Percentiles rank a stretch among this genome's conserved stretches.
Evolutionary conservation across 2,113 vertebrate genomes (phyloP).

Genomic region (Pongo pygmaeus): DNA sequence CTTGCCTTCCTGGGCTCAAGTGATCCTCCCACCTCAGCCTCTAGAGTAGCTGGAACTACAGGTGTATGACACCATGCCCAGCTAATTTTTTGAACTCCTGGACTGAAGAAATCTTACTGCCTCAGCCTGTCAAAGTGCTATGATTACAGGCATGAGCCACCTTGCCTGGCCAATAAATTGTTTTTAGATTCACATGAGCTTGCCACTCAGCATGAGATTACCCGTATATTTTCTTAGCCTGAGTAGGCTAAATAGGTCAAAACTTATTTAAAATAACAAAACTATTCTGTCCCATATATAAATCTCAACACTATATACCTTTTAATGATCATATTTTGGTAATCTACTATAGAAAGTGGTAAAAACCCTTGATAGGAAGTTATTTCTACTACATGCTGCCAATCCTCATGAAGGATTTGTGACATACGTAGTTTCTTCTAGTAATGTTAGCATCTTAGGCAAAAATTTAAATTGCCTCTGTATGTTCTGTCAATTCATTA

Average conservation of each 20-base stretch:
- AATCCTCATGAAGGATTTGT: background rate
- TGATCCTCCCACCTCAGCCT: too few relatives aligned
- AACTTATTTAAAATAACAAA: slow-evolving; percentile 37
- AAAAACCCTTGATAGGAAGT: background rate
- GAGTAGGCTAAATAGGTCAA: background rate
- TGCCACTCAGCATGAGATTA: background rate
- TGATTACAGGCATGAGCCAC: too few relatives aligned
- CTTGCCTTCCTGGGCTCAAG: too few relatives aligned
- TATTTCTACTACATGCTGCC: background rate
- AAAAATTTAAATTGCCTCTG: background rate
- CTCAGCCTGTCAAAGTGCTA: too few relatives aligned
- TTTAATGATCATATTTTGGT: background rate
- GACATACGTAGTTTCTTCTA: background rate
- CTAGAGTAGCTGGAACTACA: too few relatives aligned
- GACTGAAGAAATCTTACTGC: too few relatives aligned
- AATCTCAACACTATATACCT: background rate
- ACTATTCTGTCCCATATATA: background rate
- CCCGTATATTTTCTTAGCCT: background rate
- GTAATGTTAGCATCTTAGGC: background rate
- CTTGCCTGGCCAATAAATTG: too few relatives aligned
- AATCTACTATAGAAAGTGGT: background rate
- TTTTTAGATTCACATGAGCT: background rate
- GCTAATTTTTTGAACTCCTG: too few relatives aligned
- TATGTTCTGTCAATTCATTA: background rate
- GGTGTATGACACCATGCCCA: too few relatives aligned